Base-by-base conservation (phyloP, 2,797 vertebrate species). In the Iguana delicatissima region DNA sequence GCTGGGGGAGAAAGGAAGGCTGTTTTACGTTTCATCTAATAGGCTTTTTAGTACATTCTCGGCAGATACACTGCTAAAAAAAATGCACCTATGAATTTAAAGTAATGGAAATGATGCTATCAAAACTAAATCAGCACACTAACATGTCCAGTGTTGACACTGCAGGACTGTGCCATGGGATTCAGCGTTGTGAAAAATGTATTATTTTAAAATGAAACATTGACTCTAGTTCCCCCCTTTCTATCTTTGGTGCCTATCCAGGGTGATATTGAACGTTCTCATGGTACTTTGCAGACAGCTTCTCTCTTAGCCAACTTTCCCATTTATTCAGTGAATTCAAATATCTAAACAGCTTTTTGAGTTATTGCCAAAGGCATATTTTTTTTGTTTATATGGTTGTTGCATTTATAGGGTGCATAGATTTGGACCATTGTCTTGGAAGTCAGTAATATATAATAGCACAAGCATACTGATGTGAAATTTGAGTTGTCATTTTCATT, bases 301-400 rank as follows among this genome's bases (percentile, higher is more conserved):
- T 90, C 20, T 16, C 20, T 91, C 52, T 89, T 73, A 91, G 82
- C n/a, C 32, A 87, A 90, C 80, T 90, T 94, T 89, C 38, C 89
- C 26, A 74, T 92, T 69, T 91, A 84, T 90, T 76, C 88, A 88
- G 29, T 64, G 80, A 76, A 91, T 88, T 91, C 42, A 89, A 77
- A 86, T 3, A 46, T 46, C 82, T 35, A 87, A 13, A 91, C 92
- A 90, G 16, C 62, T 86, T 87, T 91, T 89, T 86, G 82, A 91
- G 42, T 59, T 93, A 32, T 74, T 79, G 72, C 77, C 88, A 94
- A 86, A 79, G 91, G 26, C 57, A 73, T 59, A 74, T 88, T 94
- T 35, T 74, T 82, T 93, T 84, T 92, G 86, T 79, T 46, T 84
- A 82, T 77, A 77, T 35, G 59, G 52, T 87, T 42, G 57, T 35